Evolutionary conservation across 2,797 vertebrate genomes (phyloP), one percentile per base, ranked within the genome.

Genomic region (Triplophysa bombifrons): DNA sequence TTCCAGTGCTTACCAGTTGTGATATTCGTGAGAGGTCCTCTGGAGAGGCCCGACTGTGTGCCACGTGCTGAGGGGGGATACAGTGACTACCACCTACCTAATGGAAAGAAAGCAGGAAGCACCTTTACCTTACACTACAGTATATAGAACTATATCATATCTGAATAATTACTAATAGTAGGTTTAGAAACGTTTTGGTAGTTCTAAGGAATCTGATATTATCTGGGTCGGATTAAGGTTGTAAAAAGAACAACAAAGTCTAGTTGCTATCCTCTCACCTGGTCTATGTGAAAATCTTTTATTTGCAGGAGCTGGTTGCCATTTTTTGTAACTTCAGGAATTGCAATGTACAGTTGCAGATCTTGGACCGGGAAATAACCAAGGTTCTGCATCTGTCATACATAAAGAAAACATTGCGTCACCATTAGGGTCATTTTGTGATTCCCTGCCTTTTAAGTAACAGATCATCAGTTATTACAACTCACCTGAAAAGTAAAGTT

Each of bases 241-340:
- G 6, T 38, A 38, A 11, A 4, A 41, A 38, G 2, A 20, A 11
- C 13, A 53, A 19, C 17, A 8, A 55, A 38, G 30, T 44, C 17
- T 30, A 30, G 38, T 70, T 2, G 14, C 20, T 51, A 34, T 58
- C 63, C 72, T 41, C 86, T 90, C 87, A 96, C 96, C 92, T 96
- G 91, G 83, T 96, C 92, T 2, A 92, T 91, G 22, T 90, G 72
- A 81, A 98, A 94, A 38, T 93, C 88, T 0, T 89, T 87, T 74
- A 98, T 93, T 83, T 95, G 91, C 80, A 99, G 89, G 48, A 99
- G 93, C 27, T 95, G 95, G 90, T 96, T 99, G 12, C 96, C 96
- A 0, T 93, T 95, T 82, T 94, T 92, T 0, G 96, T 98, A 91
- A 96, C 95, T 66, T 96, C 92, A 0, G 98, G 98, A 17, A 98